These are phyloP conservation scores for Zosterops pallidus DNA, from an alignment of 2,113 vertebrate species.

Conservation along the genomic window DNA sequence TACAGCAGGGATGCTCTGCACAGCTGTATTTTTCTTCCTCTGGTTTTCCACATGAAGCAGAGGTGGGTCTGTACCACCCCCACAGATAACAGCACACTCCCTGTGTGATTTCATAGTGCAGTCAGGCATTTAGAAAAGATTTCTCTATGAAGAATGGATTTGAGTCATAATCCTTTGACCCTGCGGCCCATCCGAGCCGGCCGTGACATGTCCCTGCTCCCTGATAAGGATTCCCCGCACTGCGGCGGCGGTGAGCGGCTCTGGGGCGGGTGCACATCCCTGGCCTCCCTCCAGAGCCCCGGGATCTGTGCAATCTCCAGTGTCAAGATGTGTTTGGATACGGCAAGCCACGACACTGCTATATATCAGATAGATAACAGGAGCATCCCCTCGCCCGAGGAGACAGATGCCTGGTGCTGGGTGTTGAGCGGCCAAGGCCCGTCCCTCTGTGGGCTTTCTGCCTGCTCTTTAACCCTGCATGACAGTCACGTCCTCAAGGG, in stretches of 20 bases:
- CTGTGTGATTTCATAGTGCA: neutral
- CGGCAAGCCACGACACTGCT: neutral
- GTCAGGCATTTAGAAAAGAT: neutral
- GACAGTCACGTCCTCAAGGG: neutral
- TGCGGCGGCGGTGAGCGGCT: neutral
- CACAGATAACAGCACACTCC: slow-evolving; percentile 17
- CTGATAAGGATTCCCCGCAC: neutral
- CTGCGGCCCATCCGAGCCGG: neutral
- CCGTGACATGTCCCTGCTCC: neutral
- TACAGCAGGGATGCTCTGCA: neutral
- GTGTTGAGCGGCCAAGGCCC: neutral
- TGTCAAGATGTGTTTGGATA: slow-evolving; percentile 68
- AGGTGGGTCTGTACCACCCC: slow-evolving; percentile 7
- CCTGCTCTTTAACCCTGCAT: neutral
- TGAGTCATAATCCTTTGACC: slow-evolving; percentile 25
- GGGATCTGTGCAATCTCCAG: slow-evolving; percentile 59
- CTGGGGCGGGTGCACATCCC: neutral
- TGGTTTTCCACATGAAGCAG: neutral
- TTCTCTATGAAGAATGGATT: slow-evolving; percentile 14
- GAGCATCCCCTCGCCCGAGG: neutral
- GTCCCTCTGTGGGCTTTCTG: neutral
- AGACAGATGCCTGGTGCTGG: neutral
- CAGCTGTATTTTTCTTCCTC: neutral
- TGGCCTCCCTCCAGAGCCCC: slow-evolving; percentile 32
- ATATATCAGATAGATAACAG: slow-evolving; percentile 47